Evolutionary conservation across 2,888 invertebrate species (phyloP).

Genomic region (Drosophila barbarae): DNA sequence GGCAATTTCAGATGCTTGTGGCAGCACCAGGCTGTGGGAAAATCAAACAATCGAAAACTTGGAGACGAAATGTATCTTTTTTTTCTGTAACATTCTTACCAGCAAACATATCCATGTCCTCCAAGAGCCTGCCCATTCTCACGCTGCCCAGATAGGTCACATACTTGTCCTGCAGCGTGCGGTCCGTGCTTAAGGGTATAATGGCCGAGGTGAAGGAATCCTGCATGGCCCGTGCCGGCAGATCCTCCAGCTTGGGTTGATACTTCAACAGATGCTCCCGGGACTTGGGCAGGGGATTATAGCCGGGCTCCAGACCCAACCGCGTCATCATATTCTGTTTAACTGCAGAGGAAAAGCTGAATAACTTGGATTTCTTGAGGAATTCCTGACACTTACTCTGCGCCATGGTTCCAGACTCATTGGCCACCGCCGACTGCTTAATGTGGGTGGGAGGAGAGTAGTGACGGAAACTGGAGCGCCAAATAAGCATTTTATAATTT

Average conservation of each 20-base stretch:
- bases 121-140: constrained; percentile 86
- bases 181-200: constrained; percentile 84
- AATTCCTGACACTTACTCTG: constrained; percentile 38
- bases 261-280: constrained; percentile 82
- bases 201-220: constrained; percentile 85
- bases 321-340: constrained; percentile 71
- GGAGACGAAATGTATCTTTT: too few species aligned
- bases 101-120: constrained; percentile 89
- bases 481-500: neutral
- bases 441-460: constrained; percentile 63
- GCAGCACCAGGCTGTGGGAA: constrained; percentile 83
- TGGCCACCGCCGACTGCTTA: constrained; percentile 51
- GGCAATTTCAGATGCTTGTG: constrained; percentile 85
- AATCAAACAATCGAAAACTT: neutral
- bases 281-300: constrained; percentile 80
- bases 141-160: constrained; percentile 83
- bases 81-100: constrained; percentile 79
- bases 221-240: constrained; percentile 83
- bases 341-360: neutral
- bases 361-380: neutral
- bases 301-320: constrained; percentile 78
- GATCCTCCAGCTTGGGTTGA: constrained; percentile 82
- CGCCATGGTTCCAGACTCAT: constrained; percentile 65
- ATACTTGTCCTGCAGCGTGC: constrained; percentile 83
- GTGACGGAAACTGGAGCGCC: constrained; percentile 35